Conservation (phyloP, 2,797 vertebrate genomes). For the Xerus rutilus region DNA sequence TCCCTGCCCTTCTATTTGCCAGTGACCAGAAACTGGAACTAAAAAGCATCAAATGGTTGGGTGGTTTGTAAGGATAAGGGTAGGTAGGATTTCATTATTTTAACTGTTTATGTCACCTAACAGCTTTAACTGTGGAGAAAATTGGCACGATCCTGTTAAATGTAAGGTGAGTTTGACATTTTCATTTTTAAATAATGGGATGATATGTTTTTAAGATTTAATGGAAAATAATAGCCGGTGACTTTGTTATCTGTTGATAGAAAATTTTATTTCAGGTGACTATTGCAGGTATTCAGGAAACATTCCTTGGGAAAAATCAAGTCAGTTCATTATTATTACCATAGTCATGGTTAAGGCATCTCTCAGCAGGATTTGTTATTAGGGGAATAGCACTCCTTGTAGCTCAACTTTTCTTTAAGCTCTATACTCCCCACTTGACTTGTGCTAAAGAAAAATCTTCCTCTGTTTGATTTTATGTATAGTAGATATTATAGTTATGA, state of each 20-base stretch:
- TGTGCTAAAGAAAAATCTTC: background rate
- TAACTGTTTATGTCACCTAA: constrained; percentile 77
- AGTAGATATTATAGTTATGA: background rate
- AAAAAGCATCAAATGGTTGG: background rate
- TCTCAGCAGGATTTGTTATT: background rate
- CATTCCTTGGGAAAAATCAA: background rate
- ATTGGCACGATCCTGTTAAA: constrained; percentile 99
- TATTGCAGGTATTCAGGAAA: background rate
- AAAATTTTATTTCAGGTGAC: constrained; percentile 44
- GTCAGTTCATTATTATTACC: background rate
- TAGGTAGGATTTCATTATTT: constrained; percentile 40
- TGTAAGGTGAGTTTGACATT: constrained; percentile 94
- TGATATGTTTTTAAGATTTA: constrained; percentile 21
- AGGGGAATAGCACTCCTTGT: background rate
- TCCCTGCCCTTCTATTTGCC: constrained; percentile 20
- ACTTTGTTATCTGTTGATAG: constrained; percentile 33
- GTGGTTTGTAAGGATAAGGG: background rate
- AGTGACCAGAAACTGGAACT: background rate
- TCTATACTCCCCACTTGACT: background rate
- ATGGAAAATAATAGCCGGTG: background rate
- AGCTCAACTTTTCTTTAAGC: background rate
- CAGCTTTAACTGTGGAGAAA: constrained; percentile 99
- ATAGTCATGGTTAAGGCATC: background rate
- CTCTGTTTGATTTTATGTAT: constrained; percentile 32
- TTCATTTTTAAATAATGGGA: constrained; percentile 40